phyloP scores from a whole-genome alignment of 2,113 vertebrate genomes.

The Marmota monax region DNA sequence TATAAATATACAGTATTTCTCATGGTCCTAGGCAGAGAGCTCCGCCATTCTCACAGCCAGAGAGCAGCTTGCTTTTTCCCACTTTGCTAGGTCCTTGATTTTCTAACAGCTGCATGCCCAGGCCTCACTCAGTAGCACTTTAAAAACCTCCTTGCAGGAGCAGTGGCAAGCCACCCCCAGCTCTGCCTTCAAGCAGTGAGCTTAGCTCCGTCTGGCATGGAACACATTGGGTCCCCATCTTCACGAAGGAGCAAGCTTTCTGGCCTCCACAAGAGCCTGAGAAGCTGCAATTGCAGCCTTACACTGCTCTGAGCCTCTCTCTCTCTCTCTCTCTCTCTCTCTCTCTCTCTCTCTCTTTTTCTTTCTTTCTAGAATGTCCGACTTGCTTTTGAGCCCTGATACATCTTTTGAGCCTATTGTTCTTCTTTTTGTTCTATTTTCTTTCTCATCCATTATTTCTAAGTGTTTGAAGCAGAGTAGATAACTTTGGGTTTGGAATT shows the following conservation, averaged over 20 bases:
- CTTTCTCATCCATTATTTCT: not conserved
- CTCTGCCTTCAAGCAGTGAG: not conserved
- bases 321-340: not conserved
- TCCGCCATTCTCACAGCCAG: not conserved
- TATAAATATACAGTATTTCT: not conserved
- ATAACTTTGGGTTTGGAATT: conserved; percentile 13
- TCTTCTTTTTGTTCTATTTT: not conserved
- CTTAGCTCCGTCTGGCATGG: not conserved
- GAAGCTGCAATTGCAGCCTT: not conserved
- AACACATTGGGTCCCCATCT: not conserved
- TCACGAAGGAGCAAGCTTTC: not conserved
- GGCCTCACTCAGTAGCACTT: not conserved
- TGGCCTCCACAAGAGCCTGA: not conserved
- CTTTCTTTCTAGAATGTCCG: not conserved
- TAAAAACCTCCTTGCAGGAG: not conserved
- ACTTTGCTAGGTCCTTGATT: not conserved
- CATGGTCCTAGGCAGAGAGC: not conserved
- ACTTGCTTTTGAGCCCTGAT: not conserved
- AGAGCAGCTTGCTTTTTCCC: not conserved
- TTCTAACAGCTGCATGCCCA: not conserved
- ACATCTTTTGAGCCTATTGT: not conserved
- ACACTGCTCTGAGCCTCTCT: not conserved
- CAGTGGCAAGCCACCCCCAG: not conserved
- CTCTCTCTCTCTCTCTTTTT: too few relatives aligned
- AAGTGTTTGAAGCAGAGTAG: not conserved